Percentiles rank a stretch among this genome's conserved stretches.
These are phyloP conservation scores for Nephrotoma guestfalica DNA, from an alignment of 2,888 invertebrate species.

Conservation along the genomic window DNA sequence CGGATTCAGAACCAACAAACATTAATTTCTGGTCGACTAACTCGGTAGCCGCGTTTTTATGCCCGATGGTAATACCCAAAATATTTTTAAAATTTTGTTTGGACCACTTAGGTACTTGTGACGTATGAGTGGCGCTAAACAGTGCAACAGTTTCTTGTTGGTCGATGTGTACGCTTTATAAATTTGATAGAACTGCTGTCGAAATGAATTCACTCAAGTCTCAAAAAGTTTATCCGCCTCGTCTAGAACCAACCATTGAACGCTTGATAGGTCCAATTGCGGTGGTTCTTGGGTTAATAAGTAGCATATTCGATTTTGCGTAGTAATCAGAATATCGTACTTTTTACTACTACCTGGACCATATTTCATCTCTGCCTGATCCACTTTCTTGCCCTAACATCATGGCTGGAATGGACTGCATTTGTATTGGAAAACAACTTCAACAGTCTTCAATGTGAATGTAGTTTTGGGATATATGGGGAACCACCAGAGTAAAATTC, in stretches of 20 bases:
- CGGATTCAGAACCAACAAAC: conserved; percentile 83
- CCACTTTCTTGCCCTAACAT: conserved; percentile 62
- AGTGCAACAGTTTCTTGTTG: conserved; percentile 51
- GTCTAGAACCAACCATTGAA: conserved; percentile 88
- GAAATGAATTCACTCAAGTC: conserved; percentile 63
- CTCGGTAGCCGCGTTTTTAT: conserved; percentile 73
- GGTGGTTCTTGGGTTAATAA: conserved; percentile 67
- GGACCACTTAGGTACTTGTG: conserved; percentile 83
- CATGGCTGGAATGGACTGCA: conserved; percentile 86
- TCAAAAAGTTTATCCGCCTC: conserved; percentile 97
- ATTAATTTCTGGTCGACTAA: conserved; percentile 75
- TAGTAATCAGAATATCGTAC: conserved; percentile 84
- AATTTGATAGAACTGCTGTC: conserved; percentile 74
- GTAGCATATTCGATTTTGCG: conserved; percentile 83
- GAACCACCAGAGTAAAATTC: too few species aligned
- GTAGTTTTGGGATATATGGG: too few species aligned
- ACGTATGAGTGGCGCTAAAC: conserved; percentile 93
- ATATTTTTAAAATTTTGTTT: conserved; percentile 67
- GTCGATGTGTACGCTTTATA: conserved; percentile 50
- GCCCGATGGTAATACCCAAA: conserved; percentile 69
- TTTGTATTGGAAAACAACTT: conserved; percentile 79
- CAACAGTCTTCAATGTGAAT: too few species aligned
- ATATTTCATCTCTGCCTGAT: conserved; percentile 56
- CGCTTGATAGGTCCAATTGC: conserved; percentile 53
- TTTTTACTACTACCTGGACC: conserved; percentile 58